Conservation (phyloP, 2,888 invertebrate species). For the Apamea anceps region DNA sequence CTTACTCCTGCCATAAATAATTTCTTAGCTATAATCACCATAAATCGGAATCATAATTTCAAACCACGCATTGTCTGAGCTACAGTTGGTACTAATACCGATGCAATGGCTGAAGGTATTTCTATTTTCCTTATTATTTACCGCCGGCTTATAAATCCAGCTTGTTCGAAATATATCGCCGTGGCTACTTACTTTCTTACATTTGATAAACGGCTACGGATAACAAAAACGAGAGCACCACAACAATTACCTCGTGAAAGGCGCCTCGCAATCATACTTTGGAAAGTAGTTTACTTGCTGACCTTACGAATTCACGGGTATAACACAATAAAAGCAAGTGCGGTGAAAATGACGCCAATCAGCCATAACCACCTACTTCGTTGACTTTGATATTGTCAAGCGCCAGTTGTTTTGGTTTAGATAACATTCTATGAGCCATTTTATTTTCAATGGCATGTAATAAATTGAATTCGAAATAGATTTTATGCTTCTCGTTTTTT, state of each 20-base stretch:
- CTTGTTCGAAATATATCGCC: conserved; percentile 51
- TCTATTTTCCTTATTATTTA: conserved; percentile 41
- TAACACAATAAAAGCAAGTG: conserved; percentile 65
- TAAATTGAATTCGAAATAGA: conserved; percentile 15
- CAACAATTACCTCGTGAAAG: conserved; percentile 86
- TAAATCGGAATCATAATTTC: conserved; percentile 27
- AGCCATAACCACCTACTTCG: conserved; percentile 61
- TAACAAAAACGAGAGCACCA: conserved; percentile 83
- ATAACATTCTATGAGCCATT: conserved; percentile 37
- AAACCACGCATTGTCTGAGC: conserved; percentile 34
- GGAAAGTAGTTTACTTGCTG: conserved; percentile 83
- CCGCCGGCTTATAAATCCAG: conserved; percentile 44
- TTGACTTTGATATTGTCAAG: conserved; percentile 44
- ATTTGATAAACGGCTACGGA: conserved; percentile 73
- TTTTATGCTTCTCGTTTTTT: conserved; percentile 15
- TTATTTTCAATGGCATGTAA: conserved; percentile 30
- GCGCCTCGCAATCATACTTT: conserved; percentile 79
- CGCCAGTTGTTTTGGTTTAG: conserved; percentile 41
- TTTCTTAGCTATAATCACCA: conserved; percentile 25
- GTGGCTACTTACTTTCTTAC: conserved; percentile 61
- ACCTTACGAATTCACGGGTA: conserved; percentile 79
- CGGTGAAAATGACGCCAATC: conserved; percentile 71
- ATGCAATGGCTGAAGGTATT: conserved; percentile 38
- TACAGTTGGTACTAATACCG: conserved; percentile 20
- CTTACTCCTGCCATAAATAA: neutral